Conservation (phyloP, 2,797 vertebrate genomes). For the Morelia viridis region DNA sequence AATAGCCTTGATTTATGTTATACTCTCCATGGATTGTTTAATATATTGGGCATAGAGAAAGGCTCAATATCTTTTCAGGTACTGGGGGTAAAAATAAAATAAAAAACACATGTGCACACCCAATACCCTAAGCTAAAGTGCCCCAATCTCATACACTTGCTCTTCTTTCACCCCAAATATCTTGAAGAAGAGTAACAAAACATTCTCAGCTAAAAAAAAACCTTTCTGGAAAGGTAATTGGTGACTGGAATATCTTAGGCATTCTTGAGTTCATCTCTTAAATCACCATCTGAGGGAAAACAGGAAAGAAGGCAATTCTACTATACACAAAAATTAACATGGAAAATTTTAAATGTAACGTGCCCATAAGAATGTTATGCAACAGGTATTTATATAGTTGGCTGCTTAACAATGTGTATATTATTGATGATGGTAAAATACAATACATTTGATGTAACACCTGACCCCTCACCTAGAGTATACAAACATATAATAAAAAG, state of each 20-base stretch:
- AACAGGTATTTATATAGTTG: constrained; percentile 38
- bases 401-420: neutral
- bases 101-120: neutral
- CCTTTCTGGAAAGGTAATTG: constrained; percentile 4
- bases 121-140: too few species aligned
- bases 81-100: neutral
- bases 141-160: too few species aligned
- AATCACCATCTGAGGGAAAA: constrained; percentile 5
- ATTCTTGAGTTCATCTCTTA: constrained; percentile 20
- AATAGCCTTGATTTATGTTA: neutral
- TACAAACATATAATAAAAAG: constrained; percentile 32
- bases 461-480: neutral
- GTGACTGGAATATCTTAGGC: constrained; percentile 14
- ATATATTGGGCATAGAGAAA: neutral
- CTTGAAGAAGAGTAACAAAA: too few species aligned
- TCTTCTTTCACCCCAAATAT: too few species aligned
- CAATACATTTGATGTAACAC: constrained; percentile 24
- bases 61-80: neutral
- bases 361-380: constrained; percentile 16
- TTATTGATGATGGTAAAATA: neutral
- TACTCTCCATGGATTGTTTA: neutral
- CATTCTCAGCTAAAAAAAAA: too few species aligned
- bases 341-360: neutral
- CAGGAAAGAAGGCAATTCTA: constrained; percentile 1
- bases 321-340: constrained; percentile 26